Evolutionary conservation across 1,140 invertebrate genomes (phyloP), one percentile per base, ranked within the genome.

Genomic region (Cotesia vestalis): DNA sequence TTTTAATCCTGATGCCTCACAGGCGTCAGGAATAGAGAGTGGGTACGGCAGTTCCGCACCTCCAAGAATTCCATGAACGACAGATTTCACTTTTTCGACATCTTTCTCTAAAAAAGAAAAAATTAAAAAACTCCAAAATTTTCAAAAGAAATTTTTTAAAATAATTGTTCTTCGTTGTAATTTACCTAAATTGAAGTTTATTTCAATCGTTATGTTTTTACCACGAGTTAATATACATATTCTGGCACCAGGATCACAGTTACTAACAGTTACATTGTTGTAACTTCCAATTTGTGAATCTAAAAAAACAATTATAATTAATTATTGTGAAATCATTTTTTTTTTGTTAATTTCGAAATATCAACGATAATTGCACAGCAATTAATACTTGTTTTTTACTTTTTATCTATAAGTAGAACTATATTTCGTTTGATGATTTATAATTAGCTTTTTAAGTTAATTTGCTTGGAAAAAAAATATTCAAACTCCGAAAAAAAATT

Each of bases 31-130:
- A 78, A 94, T 90, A 5, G 89, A 82, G 71, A 94, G 77, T 9
- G 89, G 89, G 79, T 94, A 95, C 35, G 92, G 92, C 71, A 94
- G 85, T 1, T 91, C 90, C 9, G 94, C 79, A 60, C 90, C 90
- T 80, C 90, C 84, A 17, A 95, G 87, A 40, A 94, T 86, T 3
- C 93, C 93, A 84, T 94, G 90, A 0, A 93, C 91, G 2, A 90
- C 88, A 2, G 90, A 89, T 27, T 82, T 89, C 3, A 93, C 79
- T 12, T 70, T 75, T 3, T 77, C 77, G 0, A 86, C 77, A 14
- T 86, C 83, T 73, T 79, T 73, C 20, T 84, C 91, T 91, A 20
- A 14, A 0, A 53, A 67, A 67, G 0, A 17, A 4, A 52, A 36
- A 35, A 27, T 60, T 46, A 27, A 55, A 59, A 46, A 55, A 64